Evolutionary conservation across 2,888 invertebrate species (phyloP), one percentile per base, ranked within the genome.

Genomic region (Gastracanthus pulcherrimus): DNA sequence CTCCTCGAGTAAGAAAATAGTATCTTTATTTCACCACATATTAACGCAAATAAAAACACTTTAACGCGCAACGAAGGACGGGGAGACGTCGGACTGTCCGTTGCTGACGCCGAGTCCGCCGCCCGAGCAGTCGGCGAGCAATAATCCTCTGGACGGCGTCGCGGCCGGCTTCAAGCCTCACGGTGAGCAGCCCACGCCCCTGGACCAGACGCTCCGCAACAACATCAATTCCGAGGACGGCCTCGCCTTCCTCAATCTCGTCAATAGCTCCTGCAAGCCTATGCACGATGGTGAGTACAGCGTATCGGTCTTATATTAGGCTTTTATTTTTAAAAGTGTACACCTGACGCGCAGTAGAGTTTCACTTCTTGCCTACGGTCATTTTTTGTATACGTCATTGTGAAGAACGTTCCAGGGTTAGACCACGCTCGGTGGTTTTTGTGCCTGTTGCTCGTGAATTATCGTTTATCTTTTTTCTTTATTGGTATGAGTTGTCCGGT

Each of bases 21-120:
- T 41, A 29, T 13, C 1, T 58, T 3, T 26, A 58, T 58, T 13
- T 4, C 11, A n/a, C 1, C 2, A 58, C 13, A 26, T 58, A 26
- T 26, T 2, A 45, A 45, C 0, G 13, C 4, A 45, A 45, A 45
- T 13, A 41, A 41, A 41, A 41, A 41, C 1, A 41, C 13, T n/a
- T n/a, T n/a, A n/a, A n/a, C n/a, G n/a, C n/a, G n/a, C 41, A 7
- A 11, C 41, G 29, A 36, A 91, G 87, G 92, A 92, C 55, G 95
- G 94, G 81, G 95, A 95, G 83, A 94, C 94, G 1, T 95, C 95
- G 70, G 95, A 94, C 85, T 95, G 94, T 88, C 93, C 95, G 60
- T 91, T 95, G 55, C 89, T 95, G 64, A 94, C 94, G 36, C 94
- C 94, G 6, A 94, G 94, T 69, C 94, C 94, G 0, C 93, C 94